phyloP scores from a whole-genome alignment of 1,140 invertebrate species.

The Episyrphus balteatus region DNA sequence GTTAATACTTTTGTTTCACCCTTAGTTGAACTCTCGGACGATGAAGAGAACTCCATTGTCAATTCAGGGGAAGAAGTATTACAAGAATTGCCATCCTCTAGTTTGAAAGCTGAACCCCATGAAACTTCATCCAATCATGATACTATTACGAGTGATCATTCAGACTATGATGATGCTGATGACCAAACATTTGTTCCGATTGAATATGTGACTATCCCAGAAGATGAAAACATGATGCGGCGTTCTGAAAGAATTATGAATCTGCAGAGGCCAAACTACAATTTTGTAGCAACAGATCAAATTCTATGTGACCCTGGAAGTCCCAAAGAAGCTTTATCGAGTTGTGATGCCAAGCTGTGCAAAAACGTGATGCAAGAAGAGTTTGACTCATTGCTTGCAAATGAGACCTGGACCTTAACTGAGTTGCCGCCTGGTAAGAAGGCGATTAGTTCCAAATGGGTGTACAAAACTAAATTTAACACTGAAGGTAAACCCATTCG shows the following conservation, averaged over 20 bases:
- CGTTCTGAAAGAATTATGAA: background rate
- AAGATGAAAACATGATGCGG: background rate
- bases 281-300: background rate
- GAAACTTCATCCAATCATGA: no score
- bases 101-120: background rate
- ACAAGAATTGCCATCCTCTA: background rate
- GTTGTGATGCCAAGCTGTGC: constrained; percentile 6
- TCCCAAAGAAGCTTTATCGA: constrained; percentile 3
- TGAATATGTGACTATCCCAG: background rate
- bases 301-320: background rate
- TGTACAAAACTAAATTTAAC: constrained; percentile 16
- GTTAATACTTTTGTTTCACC: background rate
- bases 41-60: background rate
- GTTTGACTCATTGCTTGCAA: constrained; percentile 5
- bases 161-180: background rate
- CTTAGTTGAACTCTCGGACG: background rate
- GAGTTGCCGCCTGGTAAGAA: constrained; percentile 8
- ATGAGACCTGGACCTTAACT: constrained; percentile 12
- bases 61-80: background rate
- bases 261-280: background rate
- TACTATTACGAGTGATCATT: background rate
- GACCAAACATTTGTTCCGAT: background rate
- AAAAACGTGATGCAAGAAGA: constrained; percentile 11
- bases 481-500: background rate
- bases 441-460: constrained; percentile 12